Percentiles rank a stretch among this genome's conserved stretches.
These are phyloP conservation scores for Nannobrachium achirus DNA, from an alignment of 2,113 vertebrate genomes.

Conservation along the genomic window DNA sequence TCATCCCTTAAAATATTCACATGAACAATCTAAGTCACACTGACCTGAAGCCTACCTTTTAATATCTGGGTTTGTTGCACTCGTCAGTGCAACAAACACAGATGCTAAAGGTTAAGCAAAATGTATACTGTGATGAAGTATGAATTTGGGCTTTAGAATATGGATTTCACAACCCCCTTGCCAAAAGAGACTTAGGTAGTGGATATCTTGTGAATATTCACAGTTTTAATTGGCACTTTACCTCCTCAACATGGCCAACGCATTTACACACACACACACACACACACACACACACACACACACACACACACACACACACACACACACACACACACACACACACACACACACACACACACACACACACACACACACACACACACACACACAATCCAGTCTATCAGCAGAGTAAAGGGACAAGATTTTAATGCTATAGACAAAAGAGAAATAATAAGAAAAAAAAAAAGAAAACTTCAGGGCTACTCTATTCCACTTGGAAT, in stretches of 20 bases:
- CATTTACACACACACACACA: neutral
- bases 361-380: neutral
- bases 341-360: too few species aligned
- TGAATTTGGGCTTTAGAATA: neutral
- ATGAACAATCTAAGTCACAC: slow-evolving; percentile 6
- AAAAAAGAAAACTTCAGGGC: slow-evolving; percentile 53
- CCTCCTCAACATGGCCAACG: neutral
- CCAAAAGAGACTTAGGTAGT: too few species aligned
- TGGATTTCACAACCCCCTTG: too few species aligned
- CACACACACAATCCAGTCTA: slow-evolving; percentile 16
- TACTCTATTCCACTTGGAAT: slow-evolving; percentile 49
- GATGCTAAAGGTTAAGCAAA: too few species aligned
- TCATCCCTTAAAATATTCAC: neutral
- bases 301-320: neutral
- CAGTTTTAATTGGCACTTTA: slow-evolving; percentile 43
- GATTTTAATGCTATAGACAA: slow-evolving; percentile 1
- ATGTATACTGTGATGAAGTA: too few species aligned
- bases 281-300: too few species aligned
- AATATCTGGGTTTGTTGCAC: neutral
- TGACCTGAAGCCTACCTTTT: neutral
- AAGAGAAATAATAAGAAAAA: neutral
- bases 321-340: neutral
- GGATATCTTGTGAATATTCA: neutral
- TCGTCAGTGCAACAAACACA: too few species aligned
- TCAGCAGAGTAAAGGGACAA: slow-evolving; percentile 46